Base-by-base conservation (phyloP, 2,113 vertebrate species). In the Phalacrocorax aristotelis region DNA sequence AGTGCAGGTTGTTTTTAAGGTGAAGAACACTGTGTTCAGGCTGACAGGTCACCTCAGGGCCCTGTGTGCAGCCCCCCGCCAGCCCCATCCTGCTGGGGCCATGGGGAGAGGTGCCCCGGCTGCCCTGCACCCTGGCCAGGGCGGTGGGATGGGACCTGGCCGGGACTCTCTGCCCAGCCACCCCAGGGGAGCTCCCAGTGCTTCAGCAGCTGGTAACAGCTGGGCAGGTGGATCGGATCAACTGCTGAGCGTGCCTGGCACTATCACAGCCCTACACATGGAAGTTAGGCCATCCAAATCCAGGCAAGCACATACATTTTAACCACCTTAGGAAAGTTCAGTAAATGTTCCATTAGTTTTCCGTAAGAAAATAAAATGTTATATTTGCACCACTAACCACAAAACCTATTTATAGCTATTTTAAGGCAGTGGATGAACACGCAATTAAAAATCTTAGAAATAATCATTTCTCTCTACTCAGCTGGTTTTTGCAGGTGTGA, bases 141-240 rank as follows among this genome's bases (percentile, higher is more conserved):
- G 36, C 2, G 2, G 17, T 32, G 18, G 62, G 62, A 77, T 5
- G 7, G 26, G 29, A 13, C 34, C 40, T 75, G 77, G 36, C n/a
- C 61, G 36, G 34, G 13, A 27, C 2, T 1, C 40, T 30, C 36
- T 79, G 21, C 14, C 40, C 38, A 64, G 40, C 19, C 2, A 2
- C 7, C 7, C 38, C 42, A 14, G 9, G 23, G 38, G 19, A 61
- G 49, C 3, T 14, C 15, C n/a, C 26, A 6, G 6, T 40, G 29
- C 95, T 94, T 97, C 94, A 96, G 85, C 76, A 96, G 55, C 92
- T 97, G 96, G 91, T 96, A 97, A 96, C 94, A 96, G 69, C 94
- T 85, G 85, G 96, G 82, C 92, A 94, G 66, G 71, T 69, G 57
- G 82, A 79, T 87, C 90, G 57, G 72, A 60, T 57, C 40, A 89